Evolutionary conservation across 1,140 invertebrate species (phyloP), one percentile per base, ranked within the genome.

Genomic region (Cardiocondyla obscurior): DNA sequence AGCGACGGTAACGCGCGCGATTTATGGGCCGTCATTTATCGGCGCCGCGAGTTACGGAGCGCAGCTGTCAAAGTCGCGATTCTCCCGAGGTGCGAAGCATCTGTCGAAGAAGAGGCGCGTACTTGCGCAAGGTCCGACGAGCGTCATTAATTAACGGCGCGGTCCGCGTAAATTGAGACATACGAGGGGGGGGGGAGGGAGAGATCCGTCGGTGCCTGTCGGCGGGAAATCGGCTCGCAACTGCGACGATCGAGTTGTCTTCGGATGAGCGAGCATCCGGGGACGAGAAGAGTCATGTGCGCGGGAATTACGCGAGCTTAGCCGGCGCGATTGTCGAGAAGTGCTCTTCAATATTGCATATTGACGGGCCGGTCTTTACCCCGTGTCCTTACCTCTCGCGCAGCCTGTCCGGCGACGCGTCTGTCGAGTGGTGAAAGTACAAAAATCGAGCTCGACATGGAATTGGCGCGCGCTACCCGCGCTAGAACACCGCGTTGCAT

Each of bases 141-240:
- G 74, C 62, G 70, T 28, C 62, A 79, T 79, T 79, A 79, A 79
- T 79, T 79, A 79, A 62, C 74, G 74, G 74, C 74, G 62, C 74
- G 46, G 69, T 53, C 62, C 19, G 30, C 74, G 60, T 53, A 79
- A 79, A 79, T 79, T 79, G 74, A 79, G 74, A 79, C 49, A 16
- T 79, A 30, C 64, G 16, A 53, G 62, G 60, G 44, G 51, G 22
- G 16, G 60, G 44, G 51, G 22, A 12, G n/a, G n/a, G n/a, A n/a
- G n/a, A n/a, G n/a, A n/a, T 46, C 74, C 53, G 62, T 79, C 74
- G 74, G 69, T 67, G 74, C 46, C 74, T 79, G 74, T 79, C 74
- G 53, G n/a, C n/a, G 2, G 62, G n/a, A 46, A 46, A 44, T 67
- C 46, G 74, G 22, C 60, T 36, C 49, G 36, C 14, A n/a, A n/a